phyloP scores from a whole-genome alignment of 2,888 invertebrate genomes.

The Homarus gammarus region DNA sequence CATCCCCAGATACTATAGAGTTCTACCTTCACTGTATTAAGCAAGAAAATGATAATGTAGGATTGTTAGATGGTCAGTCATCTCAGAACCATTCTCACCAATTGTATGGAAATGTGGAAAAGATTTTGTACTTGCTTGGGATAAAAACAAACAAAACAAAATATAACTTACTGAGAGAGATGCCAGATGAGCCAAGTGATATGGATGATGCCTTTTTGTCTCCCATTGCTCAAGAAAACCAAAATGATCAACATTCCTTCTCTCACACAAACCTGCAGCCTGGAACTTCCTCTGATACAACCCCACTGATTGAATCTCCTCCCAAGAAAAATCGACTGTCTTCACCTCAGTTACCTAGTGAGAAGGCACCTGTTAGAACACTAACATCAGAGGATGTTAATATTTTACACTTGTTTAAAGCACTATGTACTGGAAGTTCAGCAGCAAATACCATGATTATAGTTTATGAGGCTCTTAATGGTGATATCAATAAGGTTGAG shows the following conservation, averaged over 20 bases:
- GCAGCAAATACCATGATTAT: not conserved
- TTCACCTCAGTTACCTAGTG: not conserved
- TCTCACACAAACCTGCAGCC: too few species aligned
- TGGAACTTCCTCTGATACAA: not conserved
- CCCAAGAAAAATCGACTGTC: not conserved
- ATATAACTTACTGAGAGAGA: not conserved
- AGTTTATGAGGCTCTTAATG: not conserved
- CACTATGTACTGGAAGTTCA: constrained; percentile 17
- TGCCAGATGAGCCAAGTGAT: constrained; percentile 5
- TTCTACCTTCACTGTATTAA: not conserved
- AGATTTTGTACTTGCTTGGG: not conserved
- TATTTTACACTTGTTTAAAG: not conserved
- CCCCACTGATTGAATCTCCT: not conserved
- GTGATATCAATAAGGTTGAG: not conserved
- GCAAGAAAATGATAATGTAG: not conserved
- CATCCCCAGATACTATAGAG: not conserved
- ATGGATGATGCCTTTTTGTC: not conserved
- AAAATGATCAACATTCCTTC: too few species aligned
- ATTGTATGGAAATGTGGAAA: not conserved
- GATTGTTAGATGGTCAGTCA: not conserved
- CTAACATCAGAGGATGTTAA: constrained; percentile 15
- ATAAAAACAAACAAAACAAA: not conserved
- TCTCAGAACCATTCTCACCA: not conserved
- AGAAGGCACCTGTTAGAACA: not conserved
- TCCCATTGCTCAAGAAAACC: not conserved